A percentile compares a stretch with the other conserved stretches of the same genome.
Conservation (phyloP, 2,797 vertebrate genomes). For the Clamator glandarius region DNA sequence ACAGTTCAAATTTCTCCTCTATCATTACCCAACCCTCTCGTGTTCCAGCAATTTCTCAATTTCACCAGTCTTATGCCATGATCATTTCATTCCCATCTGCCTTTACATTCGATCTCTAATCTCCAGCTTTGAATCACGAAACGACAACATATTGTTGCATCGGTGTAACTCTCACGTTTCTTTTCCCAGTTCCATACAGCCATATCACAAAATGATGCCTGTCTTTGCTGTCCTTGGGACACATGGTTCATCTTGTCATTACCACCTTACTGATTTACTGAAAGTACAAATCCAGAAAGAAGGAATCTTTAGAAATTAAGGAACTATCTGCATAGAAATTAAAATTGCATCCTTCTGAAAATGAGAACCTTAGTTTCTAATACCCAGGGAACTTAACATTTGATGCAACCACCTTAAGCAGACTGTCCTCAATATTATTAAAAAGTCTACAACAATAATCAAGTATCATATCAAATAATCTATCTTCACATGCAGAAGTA, state of each 20-base stretch:
- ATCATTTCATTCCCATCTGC: neutral
- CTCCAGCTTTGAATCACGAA: neutral
- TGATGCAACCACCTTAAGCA: neutral
- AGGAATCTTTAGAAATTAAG: slow-evolving; percentile 6
- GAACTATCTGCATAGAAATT: neutral
- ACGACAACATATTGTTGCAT: neutral
- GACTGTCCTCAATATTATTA: neutral
- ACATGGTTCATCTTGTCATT: neutral
- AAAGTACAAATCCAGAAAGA: neutral
- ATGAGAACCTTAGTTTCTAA: neutral
- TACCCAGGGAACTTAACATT: neutral
- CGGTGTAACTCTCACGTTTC: neutral
- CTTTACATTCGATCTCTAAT: neutral
- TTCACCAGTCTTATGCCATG: neutral
- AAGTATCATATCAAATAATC: neutral
- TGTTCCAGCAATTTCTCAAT: neutral
- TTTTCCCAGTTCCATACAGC: neutral
- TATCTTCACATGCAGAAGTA: neutral
- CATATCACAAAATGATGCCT: neutral
- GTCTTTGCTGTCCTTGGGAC: neutral
- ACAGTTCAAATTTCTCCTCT: neutral
- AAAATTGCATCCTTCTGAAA: neutral
- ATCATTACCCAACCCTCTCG: neutral
- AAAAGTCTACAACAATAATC: neutral
- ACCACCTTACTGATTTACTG: neutral